Evolutionary conservation across 2,888 invertebrate genomes (phyloP).

Genomic region (Doris montereyensis): DNA sequence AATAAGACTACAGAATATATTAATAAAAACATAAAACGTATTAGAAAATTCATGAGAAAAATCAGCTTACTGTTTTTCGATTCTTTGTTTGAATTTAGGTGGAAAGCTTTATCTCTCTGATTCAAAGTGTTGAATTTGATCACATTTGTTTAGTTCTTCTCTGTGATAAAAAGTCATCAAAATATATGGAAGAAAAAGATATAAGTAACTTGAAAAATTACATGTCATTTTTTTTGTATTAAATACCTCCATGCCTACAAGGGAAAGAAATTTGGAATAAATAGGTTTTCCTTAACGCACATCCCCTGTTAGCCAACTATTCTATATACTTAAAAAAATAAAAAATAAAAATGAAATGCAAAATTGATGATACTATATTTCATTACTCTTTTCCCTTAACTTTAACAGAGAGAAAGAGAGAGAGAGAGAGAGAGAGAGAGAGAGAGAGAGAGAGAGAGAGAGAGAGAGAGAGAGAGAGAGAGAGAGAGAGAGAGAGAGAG

Average conservation of each 20-base stretch:
- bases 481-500: slow-evolving; percentile 2
- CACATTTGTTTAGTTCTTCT: slow-evolving; percentile 69
- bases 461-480: slow-evolving; percentile 17
- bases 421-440: neutral
- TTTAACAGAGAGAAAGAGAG: neutral
- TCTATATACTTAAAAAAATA: too few species aligned
- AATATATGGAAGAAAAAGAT: neutral
- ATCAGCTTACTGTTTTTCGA: slow-evolving; percentile 58
- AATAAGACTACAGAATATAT: too few species aligned
- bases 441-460: neutral
- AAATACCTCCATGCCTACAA: too few species aligned
- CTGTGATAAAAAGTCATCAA: slow-evolving; percentile 47
- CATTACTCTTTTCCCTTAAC: neutral
- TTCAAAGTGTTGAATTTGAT: slow-evolving; percentile 62
- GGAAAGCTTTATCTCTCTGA: slow-evolving; percentile 61
- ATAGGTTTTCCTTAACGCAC: too few species aligned
- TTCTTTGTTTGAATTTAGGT: slow-evolving; percentile 56
- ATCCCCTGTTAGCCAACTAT: too few species aligned
- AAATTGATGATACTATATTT: too few species aligned
- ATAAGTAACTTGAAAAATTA: too few species aligned
- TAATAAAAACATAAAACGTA: too few species aligned
- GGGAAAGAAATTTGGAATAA: too few species aligned
- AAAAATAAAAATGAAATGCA: too few species aligned
- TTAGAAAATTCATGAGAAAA: too few species aligned
- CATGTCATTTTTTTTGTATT: too few species aligned